A percentile compares a stretch with the other conserved stretches of the same genome.
Conservation (phyloP, 2,888 invertebrate genomes). For the Lepidocyrtoides sp. region DNA sequence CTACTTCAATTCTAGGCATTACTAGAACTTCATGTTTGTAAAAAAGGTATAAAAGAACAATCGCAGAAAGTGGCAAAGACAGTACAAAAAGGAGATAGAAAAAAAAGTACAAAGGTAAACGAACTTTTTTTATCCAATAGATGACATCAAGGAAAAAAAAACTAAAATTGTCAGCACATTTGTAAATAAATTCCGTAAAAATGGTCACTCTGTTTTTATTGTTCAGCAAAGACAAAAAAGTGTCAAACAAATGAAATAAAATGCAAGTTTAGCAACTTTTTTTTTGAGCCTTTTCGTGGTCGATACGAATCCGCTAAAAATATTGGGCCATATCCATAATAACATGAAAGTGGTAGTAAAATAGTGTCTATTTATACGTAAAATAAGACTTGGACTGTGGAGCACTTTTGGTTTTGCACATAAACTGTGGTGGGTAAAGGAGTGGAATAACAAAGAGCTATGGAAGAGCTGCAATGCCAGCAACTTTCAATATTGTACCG, state of each 20-base stretch:
- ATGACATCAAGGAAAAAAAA: constrained; percentile 38
- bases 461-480: neutral
- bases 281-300: neutral
- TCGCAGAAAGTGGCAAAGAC: neutral
- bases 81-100: constrained; percentile 24
- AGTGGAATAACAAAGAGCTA: neutral
- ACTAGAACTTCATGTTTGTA: neutral
- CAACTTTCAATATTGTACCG: neutral
- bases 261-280: constrained; percentile 68
- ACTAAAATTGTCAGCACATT: constrained; percentile 73
- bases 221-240: constrained; percentile 65
- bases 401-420: neutral
- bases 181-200: constrained; percentile 72
- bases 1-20: neutral
- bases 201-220: constrained; percentile 66
- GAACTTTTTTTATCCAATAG: constrained; percentile 11
- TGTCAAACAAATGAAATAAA: constrained; percentile 75
- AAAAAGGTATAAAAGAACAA: neutral
- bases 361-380: neutral
- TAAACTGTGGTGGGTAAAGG: neutral
- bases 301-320: neutral
- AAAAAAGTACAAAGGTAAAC: constrained; percentile 34
- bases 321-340: constrained; percentile 21
- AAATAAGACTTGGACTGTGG: neutral
- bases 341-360: neutral